Evolutionary conservation across 2,888 invertebrate species (phyloP).

Genomic region (Drosophila atroscutellata): DNA sequence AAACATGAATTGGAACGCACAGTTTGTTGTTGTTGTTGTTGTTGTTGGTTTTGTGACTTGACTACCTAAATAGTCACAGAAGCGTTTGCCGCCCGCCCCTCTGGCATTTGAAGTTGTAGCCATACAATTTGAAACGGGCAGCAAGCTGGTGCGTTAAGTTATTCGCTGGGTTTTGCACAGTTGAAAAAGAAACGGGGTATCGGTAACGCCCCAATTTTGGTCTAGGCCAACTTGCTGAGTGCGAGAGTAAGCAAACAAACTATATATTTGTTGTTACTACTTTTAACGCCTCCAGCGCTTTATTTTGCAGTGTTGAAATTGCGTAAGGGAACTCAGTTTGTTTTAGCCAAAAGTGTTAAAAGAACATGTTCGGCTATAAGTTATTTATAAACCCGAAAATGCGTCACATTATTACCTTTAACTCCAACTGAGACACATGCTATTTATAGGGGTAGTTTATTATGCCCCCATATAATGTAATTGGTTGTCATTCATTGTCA

Average conservation of each 20-base stretch:
- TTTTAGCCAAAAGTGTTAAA: not conserved
- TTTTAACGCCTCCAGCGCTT: conserved; percentile 1
- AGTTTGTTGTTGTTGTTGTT: conserved; percentile 33
- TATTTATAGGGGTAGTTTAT: conserved; percentile 1
- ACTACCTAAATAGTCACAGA: conserved; percentile 50
- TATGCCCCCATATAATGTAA: conserved; percentile 1
- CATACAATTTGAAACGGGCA: conserved; percentile 33
- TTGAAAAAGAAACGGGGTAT: conserved; percentile 36
- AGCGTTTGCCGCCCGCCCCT: conserved; percentile 28
- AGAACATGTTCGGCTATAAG: not conserved
- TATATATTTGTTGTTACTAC: not conserved
- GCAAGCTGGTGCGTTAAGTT: conserved; percentile 22
- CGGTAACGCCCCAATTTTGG: conserved; percentile 37
- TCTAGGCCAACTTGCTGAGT: conserved; percentile 9
- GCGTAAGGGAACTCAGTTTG: not conserved
- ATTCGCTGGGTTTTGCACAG: conserved; percentile 36
- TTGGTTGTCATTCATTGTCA: conserved; percentile 10
- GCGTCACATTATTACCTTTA: not conserved
- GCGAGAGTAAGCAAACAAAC: conserved; percentile 4
- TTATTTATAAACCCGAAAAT: not conserved
- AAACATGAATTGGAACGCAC: conserved; percentile 57
- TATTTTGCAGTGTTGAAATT: conserved; percentile 11
- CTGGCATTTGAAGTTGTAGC: conserved; percentile 26
- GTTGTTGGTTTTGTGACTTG: conserved; percentile 19
- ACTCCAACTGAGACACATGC: not conserved